These are phyloP conservation scores for Nesogale talazaci DNA, from an alignment of 2,113 vertebrate genomes.

Conservation along the genomic window DNA sequence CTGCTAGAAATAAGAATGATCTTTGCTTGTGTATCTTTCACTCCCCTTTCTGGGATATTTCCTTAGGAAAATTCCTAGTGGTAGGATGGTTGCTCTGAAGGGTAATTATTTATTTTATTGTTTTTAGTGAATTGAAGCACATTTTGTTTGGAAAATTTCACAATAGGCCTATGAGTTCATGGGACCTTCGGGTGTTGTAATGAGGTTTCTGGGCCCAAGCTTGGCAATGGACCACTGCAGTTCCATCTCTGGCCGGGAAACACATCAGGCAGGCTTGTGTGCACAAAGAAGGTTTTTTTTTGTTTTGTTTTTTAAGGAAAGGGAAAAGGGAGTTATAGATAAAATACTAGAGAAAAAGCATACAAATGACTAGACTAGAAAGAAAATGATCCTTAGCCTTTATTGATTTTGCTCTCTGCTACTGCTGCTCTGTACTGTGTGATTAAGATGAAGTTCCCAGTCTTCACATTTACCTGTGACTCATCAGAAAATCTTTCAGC, in stretches of 20 bases:
- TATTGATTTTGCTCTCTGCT: constrained; percentile 48
- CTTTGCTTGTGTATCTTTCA: neutral
- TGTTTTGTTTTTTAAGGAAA: neutral
- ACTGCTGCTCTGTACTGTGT: neutral
- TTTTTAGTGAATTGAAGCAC: constrained; percentile 31
- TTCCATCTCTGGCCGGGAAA: neutral
- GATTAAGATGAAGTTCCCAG: constrained; percentile 33
- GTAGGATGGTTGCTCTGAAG: neutral
- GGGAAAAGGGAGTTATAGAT: neutral
- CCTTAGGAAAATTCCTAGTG: constrained; percentile 28
- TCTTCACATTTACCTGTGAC: constrained; percentile 63
- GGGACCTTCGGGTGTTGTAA: neutral
- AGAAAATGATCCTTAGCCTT: constrained; percentile 37
- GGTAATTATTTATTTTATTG: constrained; percentile 22
- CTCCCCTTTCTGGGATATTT: neutral
- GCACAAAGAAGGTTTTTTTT: neutral
- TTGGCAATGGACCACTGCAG: neutral
- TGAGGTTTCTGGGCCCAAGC: neutral
- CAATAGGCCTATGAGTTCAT: constrained; percentile 49
- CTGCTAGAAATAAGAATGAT: neutral
- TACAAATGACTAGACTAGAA: neutral
- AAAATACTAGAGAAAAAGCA: neutral
- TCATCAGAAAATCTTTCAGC: constrained; percentile 61
- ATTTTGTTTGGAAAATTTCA: constrained; percentile 62
- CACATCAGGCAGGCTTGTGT: neutral